phyloP scores from a whole-genome alignment of 2,888 invertebrate genomes.

The Diploptera punctata region DNA sequence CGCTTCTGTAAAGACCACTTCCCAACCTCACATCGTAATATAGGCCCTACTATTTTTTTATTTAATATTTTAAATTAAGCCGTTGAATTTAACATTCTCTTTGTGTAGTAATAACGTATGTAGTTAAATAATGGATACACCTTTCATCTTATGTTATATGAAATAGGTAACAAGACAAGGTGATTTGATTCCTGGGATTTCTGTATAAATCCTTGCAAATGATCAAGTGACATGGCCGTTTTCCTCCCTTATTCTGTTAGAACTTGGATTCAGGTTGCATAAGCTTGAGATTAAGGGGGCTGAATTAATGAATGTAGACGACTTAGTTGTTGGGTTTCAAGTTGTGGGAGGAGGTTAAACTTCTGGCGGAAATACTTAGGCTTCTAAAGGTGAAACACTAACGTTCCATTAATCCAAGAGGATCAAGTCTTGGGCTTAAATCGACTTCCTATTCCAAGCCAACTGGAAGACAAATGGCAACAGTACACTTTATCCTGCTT shows the following conservation, averaged over 20 bases:
- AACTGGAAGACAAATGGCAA: neutral
- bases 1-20: no score
- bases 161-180: neutral
- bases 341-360: slow-evolving; percentile 23
- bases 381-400: slow-evolving; percentile 4
- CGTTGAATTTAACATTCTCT: no score
- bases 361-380: slow-evolving; percentile 1
- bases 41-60: no score
- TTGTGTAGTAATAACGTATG: no score
- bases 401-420: slow-evolving; percentile 2
- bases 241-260: neutral
- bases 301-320: slow-evolving; percentile 22
- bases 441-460: neutral
- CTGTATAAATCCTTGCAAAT: neutral
- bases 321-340: slow-evolving; percentile 11
- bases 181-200: neutral
- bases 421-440: slow-evolving; percentile 7
- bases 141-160: no score
- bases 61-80: no score
- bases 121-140: no score
- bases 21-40: no score
- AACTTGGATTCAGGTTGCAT: neutral
- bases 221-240: neutral
- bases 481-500: no score
- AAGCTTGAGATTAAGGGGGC: neutral